Conservation (phyloP, 2,113 vertebrate genomes). For the Tyto alba region DNA sequence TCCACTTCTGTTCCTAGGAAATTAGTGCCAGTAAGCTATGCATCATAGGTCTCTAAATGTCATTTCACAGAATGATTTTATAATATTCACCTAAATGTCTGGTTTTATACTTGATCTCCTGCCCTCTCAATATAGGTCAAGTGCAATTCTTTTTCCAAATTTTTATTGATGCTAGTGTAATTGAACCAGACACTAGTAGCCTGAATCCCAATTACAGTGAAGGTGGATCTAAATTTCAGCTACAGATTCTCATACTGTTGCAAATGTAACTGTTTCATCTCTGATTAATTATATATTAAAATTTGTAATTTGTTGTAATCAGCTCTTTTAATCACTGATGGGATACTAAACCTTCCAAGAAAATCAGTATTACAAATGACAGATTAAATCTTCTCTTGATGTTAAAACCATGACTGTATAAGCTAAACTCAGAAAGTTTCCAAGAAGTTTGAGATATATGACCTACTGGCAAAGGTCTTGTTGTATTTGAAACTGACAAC, state of each 20-base stretch:
- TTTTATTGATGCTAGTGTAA: background rate
- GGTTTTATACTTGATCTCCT: background rate
- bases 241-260: background rate
- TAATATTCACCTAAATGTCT: background rate
- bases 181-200: background rate
- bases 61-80: background rate
- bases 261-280: background rate
- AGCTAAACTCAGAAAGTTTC: background rate
- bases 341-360: background rate
- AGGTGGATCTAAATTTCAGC: background rate
- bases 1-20: background rate
- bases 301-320: background rate
- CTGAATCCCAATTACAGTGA: background rate
- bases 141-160: background rate
- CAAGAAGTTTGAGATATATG: background rate
- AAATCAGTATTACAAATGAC: background rate
- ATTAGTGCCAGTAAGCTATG: background rate
- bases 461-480: background rate
- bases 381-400: background rate
- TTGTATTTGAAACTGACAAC: background rate
- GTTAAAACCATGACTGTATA: background rate
- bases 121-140: background rate
- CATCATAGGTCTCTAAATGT: background rate
- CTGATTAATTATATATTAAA: background rate
- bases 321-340: background rate